Evolutionary conservation across 2,888 invertebrate species (phyloP).

Genomic region (Agrochola macilenta): DNA sequence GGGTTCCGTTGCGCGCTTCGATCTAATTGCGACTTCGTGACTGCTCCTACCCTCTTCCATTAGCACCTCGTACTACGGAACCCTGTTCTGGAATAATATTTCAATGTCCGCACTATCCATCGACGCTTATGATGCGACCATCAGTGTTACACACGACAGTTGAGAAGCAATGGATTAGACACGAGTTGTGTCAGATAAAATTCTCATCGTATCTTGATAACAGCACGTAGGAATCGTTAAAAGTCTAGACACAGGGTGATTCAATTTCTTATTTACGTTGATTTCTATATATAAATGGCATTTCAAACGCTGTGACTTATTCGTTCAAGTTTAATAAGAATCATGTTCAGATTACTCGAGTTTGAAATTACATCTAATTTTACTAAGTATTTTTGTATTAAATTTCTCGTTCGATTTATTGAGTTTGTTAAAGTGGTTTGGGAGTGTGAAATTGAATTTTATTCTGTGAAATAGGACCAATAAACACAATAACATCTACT

Average conservation of each 20-base stretch:
- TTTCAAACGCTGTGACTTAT: slow-evolving; percentile 51
- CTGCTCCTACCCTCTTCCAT: slow-evolving; percentile 84
- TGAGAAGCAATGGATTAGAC: slow-evolving; percentile 61
- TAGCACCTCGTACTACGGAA: slow-evolving; percentile 75
- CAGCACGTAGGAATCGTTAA: slow-evolving; percentile 75
- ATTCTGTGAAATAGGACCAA: not conserved
- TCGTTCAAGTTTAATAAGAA: slow-evolving; percentile 41
- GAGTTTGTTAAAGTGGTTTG: slow-evolving; percentile 39
- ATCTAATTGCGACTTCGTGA: slow-evolving; percentile 88
- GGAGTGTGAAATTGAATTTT: slow-evolving; percentile 10
- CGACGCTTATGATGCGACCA: slow-evolving; percentile 47
- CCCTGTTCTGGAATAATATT: slow-evolving; percentile 41
- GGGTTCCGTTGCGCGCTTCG: slow-evolving; percentile 82
- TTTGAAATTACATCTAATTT: slow-evolving; percentile 14
- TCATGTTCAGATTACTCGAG: slow-evolving; percentile 26
- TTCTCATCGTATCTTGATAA: slow-evolving; percentile 57
- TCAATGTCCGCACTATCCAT: slow-evolving; percentile 52
- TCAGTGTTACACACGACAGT: not conserved
- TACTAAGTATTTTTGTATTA: slow-evolving; percentile 35
- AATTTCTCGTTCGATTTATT: slow-evolving; percentile 33
- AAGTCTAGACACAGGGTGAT: slow-evolving; percentile 79
- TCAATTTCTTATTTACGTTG: slow-evolving; percentile 77
- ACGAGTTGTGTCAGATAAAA: slow-evolving; percentile 18
- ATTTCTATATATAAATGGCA: slow-evolving; percentile 64
- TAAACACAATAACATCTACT: not conserved